Conservation (phyloP, 2,113 vertebrate genomes). For the Phalacrocorax brasilianus region DNA sequence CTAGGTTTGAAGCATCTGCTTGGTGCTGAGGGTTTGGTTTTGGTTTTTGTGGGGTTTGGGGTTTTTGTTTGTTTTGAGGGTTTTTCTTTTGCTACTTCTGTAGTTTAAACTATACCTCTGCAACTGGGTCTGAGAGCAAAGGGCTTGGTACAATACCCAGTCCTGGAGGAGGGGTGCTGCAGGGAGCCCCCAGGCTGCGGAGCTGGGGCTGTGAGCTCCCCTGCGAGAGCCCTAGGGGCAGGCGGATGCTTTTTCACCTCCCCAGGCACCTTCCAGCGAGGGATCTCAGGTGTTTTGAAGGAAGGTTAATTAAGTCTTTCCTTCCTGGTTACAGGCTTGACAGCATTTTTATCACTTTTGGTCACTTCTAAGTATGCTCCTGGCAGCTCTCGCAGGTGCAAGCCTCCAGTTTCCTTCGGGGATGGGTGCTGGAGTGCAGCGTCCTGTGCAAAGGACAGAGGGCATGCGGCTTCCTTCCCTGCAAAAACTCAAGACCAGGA, state of each 20-base stretch:
- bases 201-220: background rate
- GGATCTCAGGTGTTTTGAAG: background rate
- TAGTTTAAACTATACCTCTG: background rate
- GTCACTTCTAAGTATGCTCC: background rate
- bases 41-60: background rate
- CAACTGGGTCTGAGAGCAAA: background rate
- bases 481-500: background rate
- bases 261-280: background rate
- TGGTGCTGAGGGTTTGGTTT: background rate
- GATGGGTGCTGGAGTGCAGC: background rate
- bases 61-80: background rate
- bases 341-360: background rate
- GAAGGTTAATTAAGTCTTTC: background rate
- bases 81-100: background rate
- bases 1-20: background rate
- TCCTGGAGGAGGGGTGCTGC: background rate
- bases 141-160: background rate
- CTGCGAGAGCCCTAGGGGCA: background rate
- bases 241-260: background rate
- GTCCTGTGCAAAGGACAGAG: background rate
- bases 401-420: fast-evolving
- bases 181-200: background rate
- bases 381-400: background rate
- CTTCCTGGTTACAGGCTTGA: background rate
- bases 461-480: background rate